Evolutionary conservation across 1,140 invertebrate species (phyloP).

Genomic region (Chionoecetes opilio): DNA sequence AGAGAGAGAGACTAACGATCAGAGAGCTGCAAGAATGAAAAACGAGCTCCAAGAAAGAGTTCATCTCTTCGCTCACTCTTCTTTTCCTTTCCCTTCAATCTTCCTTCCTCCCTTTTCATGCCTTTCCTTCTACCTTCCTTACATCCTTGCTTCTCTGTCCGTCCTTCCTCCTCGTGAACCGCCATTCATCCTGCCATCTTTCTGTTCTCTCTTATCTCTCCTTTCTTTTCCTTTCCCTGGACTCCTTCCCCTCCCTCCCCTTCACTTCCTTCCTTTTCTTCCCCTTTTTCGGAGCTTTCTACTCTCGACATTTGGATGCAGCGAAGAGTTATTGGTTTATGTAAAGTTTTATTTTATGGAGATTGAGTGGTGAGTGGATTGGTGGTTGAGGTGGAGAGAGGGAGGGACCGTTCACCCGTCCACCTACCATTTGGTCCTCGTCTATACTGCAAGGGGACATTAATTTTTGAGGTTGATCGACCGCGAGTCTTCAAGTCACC

Average conservation of each 20-base stretch:
- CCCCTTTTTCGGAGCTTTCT: too few species aligned
- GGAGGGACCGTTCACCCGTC: too few species aligned
- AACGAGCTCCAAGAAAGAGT: background rate
- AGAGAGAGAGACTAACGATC: conserved; percentile 16
- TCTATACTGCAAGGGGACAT: too few species aligned
- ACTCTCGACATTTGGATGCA: conserved; percentile 60
- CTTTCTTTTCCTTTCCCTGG: background rate
- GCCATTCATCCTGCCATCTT: background rate
- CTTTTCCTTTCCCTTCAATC: background rate
- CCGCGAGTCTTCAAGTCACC: background rate
- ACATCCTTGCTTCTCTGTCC: background rate
- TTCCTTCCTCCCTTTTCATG: background rate
- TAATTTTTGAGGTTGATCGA: too few species aligned
- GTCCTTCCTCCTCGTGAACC: background rate
- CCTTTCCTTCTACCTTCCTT: background rate
- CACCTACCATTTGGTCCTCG: too few species aligned
- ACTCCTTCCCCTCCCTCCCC: background rate
- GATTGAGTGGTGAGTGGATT: conserved; percentile 50
- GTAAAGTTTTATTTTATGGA: conserved; percentile 71
- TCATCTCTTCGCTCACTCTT: background rate
- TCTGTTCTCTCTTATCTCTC: background rate
- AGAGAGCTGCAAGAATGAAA: background rate
- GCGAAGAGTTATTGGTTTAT: conserved; percentile 69
- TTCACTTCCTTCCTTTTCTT: background rate
- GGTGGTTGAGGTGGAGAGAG: conserved; percentile 11